These are phyloP conservation scores for Oncorhynchus mykiss DNA, from an alignment of 2,113 vertebrate species.

Conservation along the genomic window DNA sequence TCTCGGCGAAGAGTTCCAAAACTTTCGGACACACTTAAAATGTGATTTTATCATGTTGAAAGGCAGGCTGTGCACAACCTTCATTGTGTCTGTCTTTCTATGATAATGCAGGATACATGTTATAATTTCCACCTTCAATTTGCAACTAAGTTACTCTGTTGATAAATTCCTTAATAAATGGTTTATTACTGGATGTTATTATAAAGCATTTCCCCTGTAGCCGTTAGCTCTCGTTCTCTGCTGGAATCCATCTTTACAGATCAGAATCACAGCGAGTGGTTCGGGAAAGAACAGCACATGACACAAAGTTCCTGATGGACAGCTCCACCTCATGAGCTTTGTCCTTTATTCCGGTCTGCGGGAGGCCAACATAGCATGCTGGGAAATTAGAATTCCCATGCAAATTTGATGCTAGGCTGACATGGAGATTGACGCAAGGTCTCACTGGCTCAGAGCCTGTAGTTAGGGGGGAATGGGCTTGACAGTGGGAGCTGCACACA, in stretches of 20 bases:
- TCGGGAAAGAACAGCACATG: too few species aligned
- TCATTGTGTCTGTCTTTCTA: too few species aligned
- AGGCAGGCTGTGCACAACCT: too few species aligned
- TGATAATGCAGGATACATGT: too few species aligned
- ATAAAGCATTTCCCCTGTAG: too few species aligned
- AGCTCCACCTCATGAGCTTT: constrained; percentile 1
- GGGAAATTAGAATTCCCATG: constrained; percentile 8
- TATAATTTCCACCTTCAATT: too few species aligned
- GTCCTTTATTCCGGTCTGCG: constrained; percentile 4
- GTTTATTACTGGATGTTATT: too few species aligned
- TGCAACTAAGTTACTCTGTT: too few species aligned
- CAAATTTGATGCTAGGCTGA: constrained; percentile 14
- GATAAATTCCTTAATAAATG: too few species aligned
- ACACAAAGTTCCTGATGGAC: not conserved
- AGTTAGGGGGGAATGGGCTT: not conserved
- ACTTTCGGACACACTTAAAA: not conserved
- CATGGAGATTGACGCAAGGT: constrained; percentile 14
- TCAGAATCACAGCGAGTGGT: not conserved
- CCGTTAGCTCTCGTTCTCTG: constrained; percentile 4
- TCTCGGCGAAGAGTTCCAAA: too few species aligned
- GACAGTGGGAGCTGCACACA: not conserved
- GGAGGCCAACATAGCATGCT: constrained; percentile 4
- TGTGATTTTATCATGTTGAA: not conserved
- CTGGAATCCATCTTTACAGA: constrained; percentile 7
- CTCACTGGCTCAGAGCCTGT: not conserved